Base-by-base conservation (phyloP, 2,797 vertebrate genomes). In the Ispidina picta region DNA sequence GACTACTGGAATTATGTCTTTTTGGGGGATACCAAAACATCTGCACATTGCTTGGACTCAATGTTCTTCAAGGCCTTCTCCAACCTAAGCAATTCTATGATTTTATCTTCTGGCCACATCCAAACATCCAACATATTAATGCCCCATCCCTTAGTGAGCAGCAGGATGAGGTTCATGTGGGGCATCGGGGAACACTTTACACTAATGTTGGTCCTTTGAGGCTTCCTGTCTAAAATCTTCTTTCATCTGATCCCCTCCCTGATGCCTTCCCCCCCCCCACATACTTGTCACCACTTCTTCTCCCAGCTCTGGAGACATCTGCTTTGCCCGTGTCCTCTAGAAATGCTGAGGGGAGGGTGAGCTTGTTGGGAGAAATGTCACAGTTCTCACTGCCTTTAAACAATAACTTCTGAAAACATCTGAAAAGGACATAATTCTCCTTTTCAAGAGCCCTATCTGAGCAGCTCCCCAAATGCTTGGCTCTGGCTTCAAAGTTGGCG, bases 341-440 rank as follows among this genome's bases (percentile, higher is more conserved):
- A 49, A 78, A 17, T 1, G 20, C 66, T 1, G 39, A 66, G 91
- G 46, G 69, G 81, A 95, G 68, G 86, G 85, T 3, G 19, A 71
- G 39, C 71, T 83, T 43, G 8, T 51, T 8, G 39, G 85, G 77
- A 93, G 66, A 83, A 55, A 79, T 90, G 76, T 73, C 72, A 75
- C 43, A 75, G 87, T 68, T 78, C 91, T 81, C 5, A 0, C 65
- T 89, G 87, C 75, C 92, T 95, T 95, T 77, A 95, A 96, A 94
- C 92, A 96, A 79, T 86, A 96, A 95, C 79, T 93, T 94, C 91
- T 88, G 95, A 81, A 93, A 96, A 94, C 86, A 94, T 96, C 95
- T 89, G 93, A 96, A 94, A 91, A 49, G 17, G 81, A 79, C 89
- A 88, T 68, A 90, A 76, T 87, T 95, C 64, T 91, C 78, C 88